These are phyloP conservation scores for Decapterus maruadsi DNA, from an alignment of 2,797 vertebrate species.

Conservation along the genomic window DNA sequence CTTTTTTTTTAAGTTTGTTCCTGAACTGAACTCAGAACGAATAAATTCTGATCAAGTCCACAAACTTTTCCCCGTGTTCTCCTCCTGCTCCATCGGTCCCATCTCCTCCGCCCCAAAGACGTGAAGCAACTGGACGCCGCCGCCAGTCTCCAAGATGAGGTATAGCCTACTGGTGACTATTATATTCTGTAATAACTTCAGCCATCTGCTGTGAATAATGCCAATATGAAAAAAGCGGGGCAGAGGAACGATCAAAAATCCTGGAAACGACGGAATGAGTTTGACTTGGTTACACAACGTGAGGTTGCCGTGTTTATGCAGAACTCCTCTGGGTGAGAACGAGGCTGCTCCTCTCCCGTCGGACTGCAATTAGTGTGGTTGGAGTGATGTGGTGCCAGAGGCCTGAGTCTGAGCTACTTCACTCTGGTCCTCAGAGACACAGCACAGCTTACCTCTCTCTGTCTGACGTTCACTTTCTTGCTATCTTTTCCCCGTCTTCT, in stretches of 20 bases:
- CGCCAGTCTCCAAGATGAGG: not conserved
- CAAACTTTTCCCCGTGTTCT: not conserved
- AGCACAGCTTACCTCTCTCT: constrained; percentile 75
- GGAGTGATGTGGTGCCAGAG: constrained; percentile 83
- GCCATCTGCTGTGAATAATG: constrained; percentile 43
- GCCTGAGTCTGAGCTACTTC: constrained; percentile 82
- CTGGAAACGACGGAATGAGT: constrained; percentile 52
- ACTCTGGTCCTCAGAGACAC: constrained; percentile 79
- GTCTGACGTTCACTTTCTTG: constrained; percentile 56
- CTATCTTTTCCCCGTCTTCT: constrained; percentile 27
- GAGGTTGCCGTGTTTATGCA: constrained; percentile 71
- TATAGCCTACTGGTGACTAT: not conserved
- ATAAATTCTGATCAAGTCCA: not conserved
- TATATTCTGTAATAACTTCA: constrained; percentile 29
- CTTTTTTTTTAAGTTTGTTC: not conserved
- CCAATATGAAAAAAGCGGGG: constrained; percentile 25
- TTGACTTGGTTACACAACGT: constrained; percentile 70
- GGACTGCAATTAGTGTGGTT: constrained; percentile 83
- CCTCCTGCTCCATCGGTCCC: not conserved
- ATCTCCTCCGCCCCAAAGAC: constrained; percentile 5
- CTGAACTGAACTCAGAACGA: not conserved
- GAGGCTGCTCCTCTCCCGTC: constrained; percentile 78
- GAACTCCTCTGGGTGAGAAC: constrained; percentile 75
- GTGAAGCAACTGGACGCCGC: not conserved
- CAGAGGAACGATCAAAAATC: constrained; percentile 41